Percentiles rank a stretch among this genome's conserved stretches.
Evolutionary conservation across 2,888 invertebrate genomes (phyloP).

Genomic region (Harmothoe impar): DNA sequence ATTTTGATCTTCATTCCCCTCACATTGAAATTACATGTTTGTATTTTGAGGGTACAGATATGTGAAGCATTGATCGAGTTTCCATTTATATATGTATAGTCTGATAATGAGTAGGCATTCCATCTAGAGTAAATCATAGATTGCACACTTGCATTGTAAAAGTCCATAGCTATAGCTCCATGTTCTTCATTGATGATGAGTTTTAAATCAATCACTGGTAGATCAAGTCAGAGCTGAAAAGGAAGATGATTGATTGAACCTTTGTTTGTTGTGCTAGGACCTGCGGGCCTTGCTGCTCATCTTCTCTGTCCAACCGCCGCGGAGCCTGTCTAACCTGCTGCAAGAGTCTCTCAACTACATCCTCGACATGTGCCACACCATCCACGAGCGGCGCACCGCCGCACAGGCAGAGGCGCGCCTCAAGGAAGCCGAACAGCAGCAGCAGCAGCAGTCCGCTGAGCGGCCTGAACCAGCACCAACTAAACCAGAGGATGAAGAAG

Average conservation of each 20-base stretch:
- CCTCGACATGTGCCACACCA: slow-evolving; percentile 75
- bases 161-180: too few relatives aligned
- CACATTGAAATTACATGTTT: too few relatives aligned
- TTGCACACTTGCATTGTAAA: too few relatives aligned
- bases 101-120: too few relatives aligned
- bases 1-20: not conserved
- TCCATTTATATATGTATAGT: too few relatives aligned
- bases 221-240: too few relatives aligned
- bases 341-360: slow-evolving; percentile 78
- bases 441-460: not conserved
- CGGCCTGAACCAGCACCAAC: not conserved
- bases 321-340: slow-evolving; percentile 75
- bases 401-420: slow-evolving; percentile 55
- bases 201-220: too few relatives aligned
- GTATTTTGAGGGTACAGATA: too few relatives aligned
- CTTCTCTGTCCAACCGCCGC: slow-evolving; percentile 80
- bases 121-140: too few relatives aligned
- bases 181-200: too few relatives aligned
- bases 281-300: slow-evolving; percentile 81
- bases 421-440: not conserved
- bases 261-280: slow-evolving; percentile 75
- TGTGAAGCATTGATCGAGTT: too few relatives aligned
- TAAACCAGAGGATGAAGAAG: not conserved
- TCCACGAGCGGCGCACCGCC: slow-evolving; percentile 77
- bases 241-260: not conserved